phyloP scores from a whole-genome alignment of 2,113 vertebrate genomes.

The Sebastes schlegelii region DNA sequence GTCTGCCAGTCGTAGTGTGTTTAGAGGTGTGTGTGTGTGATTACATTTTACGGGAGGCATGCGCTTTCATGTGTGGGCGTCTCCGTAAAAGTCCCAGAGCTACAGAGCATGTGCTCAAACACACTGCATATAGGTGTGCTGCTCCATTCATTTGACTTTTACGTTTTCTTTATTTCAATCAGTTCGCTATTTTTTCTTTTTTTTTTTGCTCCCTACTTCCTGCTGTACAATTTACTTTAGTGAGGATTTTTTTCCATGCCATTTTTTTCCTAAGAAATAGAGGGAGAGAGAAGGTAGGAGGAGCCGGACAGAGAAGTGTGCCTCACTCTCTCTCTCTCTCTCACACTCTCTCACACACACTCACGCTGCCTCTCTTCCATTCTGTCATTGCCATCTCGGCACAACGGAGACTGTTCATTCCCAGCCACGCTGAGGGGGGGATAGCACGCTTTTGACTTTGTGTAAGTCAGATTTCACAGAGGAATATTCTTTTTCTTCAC shows the following conservation, averaged over 20 bases:
- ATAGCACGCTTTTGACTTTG: conserved; percentile 65
- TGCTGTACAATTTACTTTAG: conserved; percentile 58
- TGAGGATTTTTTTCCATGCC: conserved; percentile 76
- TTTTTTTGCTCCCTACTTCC: conserved; percentile 48
- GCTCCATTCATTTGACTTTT: conserved; percentile 40
- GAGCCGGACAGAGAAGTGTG: conserved; percentile 76
- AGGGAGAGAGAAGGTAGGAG: conserved; percentile 81
- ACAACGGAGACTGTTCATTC: conserved; percentile 79
- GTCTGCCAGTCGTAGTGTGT: conserved; percentile 30
- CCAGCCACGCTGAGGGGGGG: conserved; percentile 76
- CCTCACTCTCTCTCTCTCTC: conserved; percentile 68
- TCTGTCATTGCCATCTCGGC: conserved; percentile 85
- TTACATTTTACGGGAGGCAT: conserved; percentile 51
- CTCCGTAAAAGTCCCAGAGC: conserved; percentile 60
- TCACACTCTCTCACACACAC: conserved; percentile 65
- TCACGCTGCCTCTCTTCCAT: conserved; percentile 78
- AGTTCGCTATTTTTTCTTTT: conserved; percentile 38
- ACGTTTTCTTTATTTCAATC: conserved; percentile 14
- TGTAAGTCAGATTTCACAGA: conserved; percentile 46
- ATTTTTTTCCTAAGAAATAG: conserved; percentile 76
- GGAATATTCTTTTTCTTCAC: conserved; percentile 72
- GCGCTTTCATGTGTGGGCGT: conserved; percentile 52
- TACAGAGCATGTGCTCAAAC: conserved; percentile 67
- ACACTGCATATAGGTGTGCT: conserved; percentile 51
- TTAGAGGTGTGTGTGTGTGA: conserved; percentile 56